Conservation (phyloP, 2,888 invertebrate genomes). For the Perdita meconis region DNA sequence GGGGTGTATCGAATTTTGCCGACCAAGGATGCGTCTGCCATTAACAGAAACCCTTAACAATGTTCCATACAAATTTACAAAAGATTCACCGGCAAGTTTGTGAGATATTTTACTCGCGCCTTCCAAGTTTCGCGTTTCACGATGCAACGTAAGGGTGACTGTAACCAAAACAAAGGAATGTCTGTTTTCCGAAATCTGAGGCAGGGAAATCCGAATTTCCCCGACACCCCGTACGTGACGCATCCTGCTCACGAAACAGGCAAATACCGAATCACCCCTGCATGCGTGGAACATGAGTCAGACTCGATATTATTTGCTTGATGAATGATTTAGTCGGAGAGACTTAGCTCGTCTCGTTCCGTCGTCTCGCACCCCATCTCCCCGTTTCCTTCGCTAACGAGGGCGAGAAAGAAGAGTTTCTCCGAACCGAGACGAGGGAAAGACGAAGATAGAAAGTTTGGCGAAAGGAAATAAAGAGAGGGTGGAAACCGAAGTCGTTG, state of each 20-base stretch:
- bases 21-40: background rate
- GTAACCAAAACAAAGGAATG: no score
- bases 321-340: constrained; percentile 79
- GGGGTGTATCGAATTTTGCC: constrained; percentile 48
- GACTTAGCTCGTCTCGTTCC: constrained; percentile 45
- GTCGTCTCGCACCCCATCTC: constrained; percentile 30
- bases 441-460: constrained; percentile 23
- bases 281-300: constrained; percentile 75
- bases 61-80: background rate
- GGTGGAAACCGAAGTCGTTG: constrained; percentile 34
- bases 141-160: no score
- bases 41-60: background rate
- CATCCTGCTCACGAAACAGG: constrained; percentile 57
- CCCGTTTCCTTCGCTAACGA: constrained; percentile 42
- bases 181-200: background rate
- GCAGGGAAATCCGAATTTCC: constrained; percentile 17
- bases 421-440: constrained; percentile 26
- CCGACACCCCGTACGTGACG: constrained; percentile 50
- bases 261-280: constrained; percentile 66
- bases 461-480: constrained; percentile 26
- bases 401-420: constrained; percentile 43
- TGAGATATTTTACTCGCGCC: no score
- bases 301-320: constrained; percentile 78
- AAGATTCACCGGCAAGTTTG: no score
- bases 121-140: no score